Evolutionary conservation across 1,140 invertebrate genomes (phyloP).

Genomic region (Uloborus diversus): DNA sequence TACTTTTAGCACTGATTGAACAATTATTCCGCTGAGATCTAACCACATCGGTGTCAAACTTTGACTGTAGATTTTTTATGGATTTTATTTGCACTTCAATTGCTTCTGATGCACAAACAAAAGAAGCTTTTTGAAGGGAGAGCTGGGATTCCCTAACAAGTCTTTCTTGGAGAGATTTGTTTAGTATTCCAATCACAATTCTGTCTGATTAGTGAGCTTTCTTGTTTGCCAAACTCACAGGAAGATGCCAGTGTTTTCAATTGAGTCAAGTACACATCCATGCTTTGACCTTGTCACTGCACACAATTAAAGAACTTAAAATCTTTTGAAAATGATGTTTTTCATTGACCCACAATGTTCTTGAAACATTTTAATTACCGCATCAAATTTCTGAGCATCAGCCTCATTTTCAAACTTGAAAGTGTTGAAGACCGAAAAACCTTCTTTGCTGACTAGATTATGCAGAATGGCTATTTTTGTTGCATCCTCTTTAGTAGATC

Average conservation of each 20-base stretch:
- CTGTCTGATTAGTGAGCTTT: background rate
- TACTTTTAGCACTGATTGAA: background rate
- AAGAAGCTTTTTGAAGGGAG: background rate
- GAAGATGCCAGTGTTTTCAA: conserved; percentile 1
- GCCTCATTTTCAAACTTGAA: too few species aligned
- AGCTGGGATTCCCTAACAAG: conserved; percentile 6
- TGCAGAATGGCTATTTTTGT: too few species aligned
- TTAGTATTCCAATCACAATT: conserved; percentile 1
- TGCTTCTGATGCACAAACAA: conserved; percentile 3
- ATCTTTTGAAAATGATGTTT: too few species aligned
- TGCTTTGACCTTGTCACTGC: background rate
- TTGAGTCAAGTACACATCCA: conserved; percentile 10
- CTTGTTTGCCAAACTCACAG: conserved; percentile 11
- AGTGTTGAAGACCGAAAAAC: too few species aligned
- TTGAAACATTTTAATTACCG: too few species aligned
- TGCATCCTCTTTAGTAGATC: too few species aligned
- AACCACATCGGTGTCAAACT: too few species aligned
- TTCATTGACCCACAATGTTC: too few species aligned
- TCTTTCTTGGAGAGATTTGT: conserved; percentile 16
- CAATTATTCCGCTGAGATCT: background rate
- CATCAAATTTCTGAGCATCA: too few species aligned
- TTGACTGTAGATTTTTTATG: too few species aligned
- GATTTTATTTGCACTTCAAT: background rate
- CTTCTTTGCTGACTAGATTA: too few species aligned
- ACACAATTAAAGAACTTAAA: conserved; percentile 1